Conservation (phyloP, 2,888 invertebrate genomes). For the Plusia festucae region DNA sequence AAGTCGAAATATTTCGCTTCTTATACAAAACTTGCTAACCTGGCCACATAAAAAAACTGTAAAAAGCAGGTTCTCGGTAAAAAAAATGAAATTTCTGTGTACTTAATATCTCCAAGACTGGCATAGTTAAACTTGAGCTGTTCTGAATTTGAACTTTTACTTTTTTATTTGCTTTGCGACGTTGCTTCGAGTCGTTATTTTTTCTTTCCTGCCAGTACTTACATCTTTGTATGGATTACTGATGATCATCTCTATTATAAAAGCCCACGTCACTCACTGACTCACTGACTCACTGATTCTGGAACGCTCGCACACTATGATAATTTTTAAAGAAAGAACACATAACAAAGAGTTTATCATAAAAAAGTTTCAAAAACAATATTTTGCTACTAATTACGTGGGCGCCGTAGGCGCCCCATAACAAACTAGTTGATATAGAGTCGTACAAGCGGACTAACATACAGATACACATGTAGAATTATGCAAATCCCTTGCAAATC, state of each 20-base stretch:
- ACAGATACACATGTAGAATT: constrained; percentile 70
- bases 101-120: constrained; percentile 39
- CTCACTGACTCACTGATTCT: no score
- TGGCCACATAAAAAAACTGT: constrained; percentile 24
- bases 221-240: constrained; percentile 25
- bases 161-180: constrained; percentile 26
- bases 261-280: no score
- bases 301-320: no score
- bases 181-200: constrained; percentile 10
- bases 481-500: constrained; percentile 73
- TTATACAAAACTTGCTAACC: constrained; percentile 27
- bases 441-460: constrained; percentile 42
- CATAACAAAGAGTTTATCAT: no score
- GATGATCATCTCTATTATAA: no score
- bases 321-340: no score
- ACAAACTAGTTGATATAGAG: constrained; percentile 38
- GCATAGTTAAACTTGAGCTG: constrained; percentile 28
- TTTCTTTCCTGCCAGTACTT: constrained; percentile 10
- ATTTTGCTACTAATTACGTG: no score
- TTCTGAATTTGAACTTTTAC: constrained; percentile 27
- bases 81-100: constrained; percentile 39
- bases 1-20: constrained; percentile 10
- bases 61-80: constrained; percentile 45
- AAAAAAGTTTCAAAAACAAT: no score
- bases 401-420: no score